phyloP scores from a whole-genome alignment of 1,140 invertebrate species.

The Pseudomyrmex pallidus region DNA sequence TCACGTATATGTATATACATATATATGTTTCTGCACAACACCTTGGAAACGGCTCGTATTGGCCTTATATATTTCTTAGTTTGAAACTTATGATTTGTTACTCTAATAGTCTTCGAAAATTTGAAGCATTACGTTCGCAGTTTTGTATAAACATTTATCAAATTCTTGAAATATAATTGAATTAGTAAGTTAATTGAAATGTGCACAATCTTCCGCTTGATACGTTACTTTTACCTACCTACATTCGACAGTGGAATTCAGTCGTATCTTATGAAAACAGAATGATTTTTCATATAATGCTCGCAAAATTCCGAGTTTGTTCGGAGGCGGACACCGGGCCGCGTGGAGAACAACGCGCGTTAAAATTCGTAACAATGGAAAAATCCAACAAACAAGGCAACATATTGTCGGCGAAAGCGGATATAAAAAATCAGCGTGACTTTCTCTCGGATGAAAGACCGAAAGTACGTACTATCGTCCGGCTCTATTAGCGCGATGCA shows the following conservation, averaged over 20 bases:
- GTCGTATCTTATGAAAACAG: no score
- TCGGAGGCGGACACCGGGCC: no score
- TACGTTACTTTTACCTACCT: no score
- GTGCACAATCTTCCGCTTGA: neutral
- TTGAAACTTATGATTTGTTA: neutral
- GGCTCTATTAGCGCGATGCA: conserved; percentile 43
- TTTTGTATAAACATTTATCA: neutral
- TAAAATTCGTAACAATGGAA: neutral
- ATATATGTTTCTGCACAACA: no score
- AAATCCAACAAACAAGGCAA: conserved; percentile 22
- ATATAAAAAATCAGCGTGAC: conserved; percentile 38
- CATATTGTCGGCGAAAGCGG: neutral
- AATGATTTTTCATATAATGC: no score
- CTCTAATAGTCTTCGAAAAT: neutral
- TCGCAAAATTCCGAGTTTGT: no score
- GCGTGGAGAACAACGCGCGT: neutral
- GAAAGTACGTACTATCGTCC: conserved; percentile 25
- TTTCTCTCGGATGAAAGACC: conserved; percentile 6
- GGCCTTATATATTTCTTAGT: no score
- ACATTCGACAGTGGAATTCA: no score
- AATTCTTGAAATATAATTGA: neutral
- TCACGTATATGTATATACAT: no score
- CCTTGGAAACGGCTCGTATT: no score
- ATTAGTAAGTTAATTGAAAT: conserved; percentile 2
- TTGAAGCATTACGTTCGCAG: neutral